Conservation (phyloP, 2,888 invertebrate genomes). For the Dicycla oo region DNA sequence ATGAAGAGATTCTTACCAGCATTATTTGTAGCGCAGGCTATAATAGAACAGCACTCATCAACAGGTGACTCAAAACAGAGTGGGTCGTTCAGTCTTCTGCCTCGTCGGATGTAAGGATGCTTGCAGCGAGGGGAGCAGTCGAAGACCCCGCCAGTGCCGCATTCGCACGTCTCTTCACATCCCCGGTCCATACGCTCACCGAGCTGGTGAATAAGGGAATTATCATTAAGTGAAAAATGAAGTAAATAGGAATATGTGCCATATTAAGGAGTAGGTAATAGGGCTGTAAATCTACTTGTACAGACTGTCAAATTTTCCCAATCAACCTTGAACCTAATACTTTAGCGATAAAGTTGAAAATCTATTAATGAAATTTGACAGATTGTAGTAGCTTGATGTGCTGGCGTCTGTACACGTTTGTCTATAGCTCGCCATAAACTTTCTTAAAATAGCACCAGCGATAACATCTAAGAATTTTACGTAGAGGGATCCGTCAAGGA, state of each 20-base stretch:
- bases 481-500: neutral
- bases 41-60: conserved; percentile 92
- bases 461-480: neutral
- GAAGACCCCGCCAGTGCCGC: conserved; percentile 92
- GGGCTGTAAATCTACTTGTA: conserved; percentile 8
- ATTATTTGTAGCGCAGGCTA: conserved; percentile 92
- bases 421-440: neutral
- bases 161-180: conserved; percentile 95
- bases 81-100: conserved; percentile 92
- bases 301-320: too few species aligned
- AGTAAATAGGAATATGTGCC: neutral
- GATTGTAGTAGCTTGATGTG: too few species aligned
- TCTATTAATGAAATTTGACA: too few species aligned
- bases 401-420: neutral
- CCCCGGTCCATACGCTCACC: conserved; percentile 93
- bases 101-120: conserved; percentile 92
- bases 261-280: neutral
- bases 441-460: neutral
- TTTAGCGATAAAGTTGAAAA: too few species aligned
- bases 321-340: too few species aligned
- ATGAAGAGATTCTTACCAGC: conserved; percentile 71
- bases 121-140: conserved; percentile 94
- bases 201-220: conserved; percentile 77
- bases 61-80: conserved; percentile 93
- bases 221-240: neutral